Evolutionary conservation across 2,797 vertebrate genomes (phyloP), one percentile per base, ranked within the genome.

Genomic region (Remorina albescens): DNA sequence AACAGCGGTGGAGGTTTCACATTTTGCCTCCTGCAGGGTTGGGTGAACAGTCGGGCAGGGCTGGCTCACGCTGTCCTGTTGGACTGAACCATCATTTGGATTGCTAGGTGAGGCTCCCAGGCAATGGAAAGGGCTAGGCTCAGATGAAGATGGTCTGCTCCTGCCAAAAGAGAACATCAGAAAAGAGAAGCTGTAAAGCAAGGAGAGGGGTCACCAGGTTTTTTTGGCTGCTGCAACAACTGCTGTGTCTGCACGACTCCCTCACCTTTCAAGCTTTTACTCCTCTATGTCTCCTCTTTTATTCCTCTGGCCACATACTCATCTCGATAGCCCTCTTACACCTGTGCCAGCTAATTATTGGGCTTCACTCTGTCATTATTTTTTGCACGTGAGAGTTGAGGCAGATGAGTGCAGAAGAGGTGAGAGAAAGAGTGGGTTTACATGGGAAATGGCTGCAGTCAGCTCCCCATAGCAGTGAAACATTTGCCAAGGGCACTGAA

Each of bases 401-500:
- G 46, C 57, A 15, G 72, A 77, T 67, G 76, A 64, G 67, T 73
- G 49, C 76, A 81, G 71, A 62, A 32, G 76, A 81, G 80, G 82
- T 76, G 84, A 88, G 80, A 88, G 74, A 86, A 88, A 78, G 64
- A 78, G 67, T 25, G 57, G 66, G 72, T 70, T 44, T 68, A 66
- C 76, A 77, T 82, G 86, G 85, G 72, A 83, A 86, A 89, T 81
- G 80, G 67, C 80, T 83, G 72, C 74, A 78, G 67, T 86, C 80
- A 58, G 76, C 82, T 89, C 81, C 59, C 62, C 84, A 56, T 72
- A 61, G 83, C 82, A 81, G 80, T 85, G 86, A 89, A 91, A 89
- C 85, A 82, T 90, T 91, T 90, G 83, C 88, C 89, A 84, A 58
- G 73, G 60, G 65, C 75, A 81, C 57, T 32, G 70, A 74, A 76